Evolutionary conservation across 2,797 vertebrate genomes (phyloP).

Genomic region (Coccyzus lansbergi): DNA sequence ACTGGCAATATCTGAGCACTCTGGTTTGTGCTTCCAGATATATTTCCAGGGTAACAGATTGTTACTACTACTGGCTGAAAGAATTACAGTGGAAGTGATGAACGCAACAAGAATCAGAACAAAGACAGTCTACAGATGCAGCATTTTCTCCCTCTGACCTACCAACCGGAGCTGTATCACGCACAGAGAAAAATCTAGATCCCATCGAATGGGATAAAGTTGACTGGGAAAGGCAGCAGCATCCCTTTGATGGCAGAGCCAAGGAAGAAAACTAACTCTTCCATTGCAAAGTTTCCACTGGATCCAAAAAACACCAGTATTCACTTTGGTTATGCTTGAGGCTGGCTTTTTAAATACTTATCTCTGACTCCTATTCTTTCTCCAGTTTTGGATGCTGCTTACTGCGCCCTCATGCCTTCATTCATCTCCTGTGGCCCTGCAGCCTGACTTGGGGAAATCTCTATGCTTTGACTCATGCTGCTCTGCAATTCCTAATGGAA

Average conservation of each 20-base stretch:
- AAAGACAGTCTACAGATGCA: background rate
- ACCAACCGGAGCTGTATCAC: background rate
- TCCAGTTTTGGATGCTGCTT: background rate
- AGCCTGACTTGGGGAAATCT: background rate
- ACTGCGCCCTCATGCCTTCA: background rate
- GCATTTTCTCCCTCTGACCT: background rate
- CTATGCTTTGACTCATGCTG: background rate
- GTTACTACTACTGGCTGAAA: background rate
- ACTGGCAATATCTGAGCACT: background rate
- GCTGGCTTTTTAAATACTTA: background rate
- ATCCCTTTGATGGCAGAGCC: background rate
- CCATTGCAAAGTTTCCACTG: background rate
- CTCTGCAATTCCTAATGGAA: background rate
- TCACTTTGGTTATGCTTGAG: background rate
- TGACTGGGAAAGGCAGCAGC: background rate
- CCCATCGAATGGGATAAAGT: background rate
- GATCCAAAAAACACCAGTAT: background rate
- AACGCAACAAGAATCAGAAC: background rate
- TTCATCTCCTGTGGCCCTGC: background rate
- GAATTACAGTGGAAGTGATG: background rate
- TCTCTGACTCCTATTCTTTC: background rate
- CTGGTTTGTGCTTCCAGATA: background rate
- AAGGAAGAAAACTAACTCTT: background rate
- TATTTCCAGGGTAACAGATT: background rate
- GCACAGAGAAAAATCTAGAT: background rate